Base-by-base conservation (phyloP, 1,140 invertebrate species). In the Drosophila burlai region DNA sequence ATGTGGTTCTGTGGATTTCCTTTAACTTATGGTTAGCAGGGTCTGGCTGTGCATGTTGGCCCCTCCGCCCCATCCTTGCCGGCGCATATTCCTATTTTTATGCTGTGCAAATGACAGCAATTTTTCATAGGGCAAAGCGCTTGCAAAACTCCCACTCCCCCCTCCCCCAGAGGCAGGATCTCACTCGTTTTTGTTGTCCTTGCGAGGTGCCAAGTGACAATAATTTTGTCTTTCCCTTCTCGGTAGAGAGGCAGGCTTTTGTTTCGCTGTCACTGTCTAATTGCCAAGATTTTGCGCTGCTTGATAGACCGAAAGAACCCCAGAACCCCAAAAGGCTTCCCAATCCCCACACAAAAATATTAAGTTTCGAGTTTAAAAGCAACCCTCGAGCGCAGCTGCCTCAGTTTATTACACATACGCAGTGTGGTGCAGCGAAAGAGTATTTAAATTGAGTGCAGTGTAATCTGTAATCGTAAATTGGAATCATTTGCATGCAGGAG, bases 71-170 rank as follows among this genome's bases (percentile, higher is more conserved):
- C 15, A 58, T 36, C 18, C 13, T 15, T 38, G 15, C 34, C n/a
- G 57, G 29, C 42, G 69, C 72, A 81, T 84, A 74, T 82, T 81
- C 79, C 85, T 81, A 90, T 90, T 90, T 90, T 90, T 90, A 90
- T 90, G 85, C 85, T 90, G 85, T 90, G 85, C 85, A 90, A 90
- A 90, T 90, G 86, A 90, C 85, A 90, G 85, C 81, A 90, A 90
- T 90, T 90, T 90, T 90, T 90, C 85, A 90, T 90, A 90, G 86
- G 79, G 79, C 69, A 85, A 87, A 90, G 85, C 85, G 85, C 79
- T 85, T 50, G 65, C 64, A 81, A 84, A 79, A 71, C 74, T 60
- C 50, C 50, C 50, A 4, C 29, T 34, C 29, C n/a, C 42, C 36
- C 26, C 45, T n/a, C n/a, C 26, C 26, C 36, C 26, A 54, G 29